Evolutionary conservation across 2,113 vertebrate species (phyloP), one percentile per base, ranked within the genome.

Genomic region (Spermophilus dauricus): DNA sequence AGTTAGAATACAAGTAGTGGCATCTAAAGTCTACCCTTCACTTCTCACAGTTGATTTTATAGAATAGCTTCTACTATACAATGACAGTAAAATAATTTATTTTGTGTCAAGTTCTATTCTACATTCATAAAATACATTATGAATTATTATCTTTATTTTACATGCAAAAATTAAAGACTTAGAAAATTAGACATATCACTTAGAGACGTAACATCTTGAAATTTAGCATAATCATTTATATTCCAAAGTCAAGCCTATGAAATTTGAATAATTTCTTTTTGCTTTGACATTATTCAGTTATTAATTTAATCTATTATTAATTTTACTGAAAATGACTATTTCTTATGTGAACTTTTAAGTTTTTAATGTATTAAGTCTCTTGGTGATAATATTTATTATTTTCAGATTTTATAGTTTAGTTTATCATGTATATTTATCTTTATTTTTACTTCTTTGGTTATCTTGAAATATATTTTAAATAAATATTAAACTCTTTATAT

Each of bases 131-230:
- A 37, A 14, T 39, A 7, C 0, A 10, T 53, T 65, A 24, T 83
- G 8, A 24, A 61, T 26, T 61, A 61, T 12, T 75, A 32, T 80
- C 8, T 65, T 3, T 51, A 11, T 37, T 95, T 81, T 37, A 39
- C 22, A 30, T 67, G 76, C 73, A 30, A 42, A 42, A 92, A 87
- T 0, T 2, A 28, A 91, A 22, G 16, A 14, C 22, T 63, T 16
- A 53, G 18, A 92, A 89, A 78, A 34, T 84, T 37, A 61, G 18
- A 1, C 70, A 13, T 51, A 24, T 85, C 83, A 4, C 6, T 69
- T 94, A 58, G 34, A 12, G 70, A 32, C 32, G 92, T 72, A 75
- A 70, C 61, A 91, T 78, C 12, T 18, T 96, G 10, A 67, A 56
- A 42, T 48, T 45, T n/a, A 77, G n/a, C 34, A 24, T 32, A 24